Conservation (phyloP, 2,888 invertebrate species). For the Scaptomyza flava region DNA sequence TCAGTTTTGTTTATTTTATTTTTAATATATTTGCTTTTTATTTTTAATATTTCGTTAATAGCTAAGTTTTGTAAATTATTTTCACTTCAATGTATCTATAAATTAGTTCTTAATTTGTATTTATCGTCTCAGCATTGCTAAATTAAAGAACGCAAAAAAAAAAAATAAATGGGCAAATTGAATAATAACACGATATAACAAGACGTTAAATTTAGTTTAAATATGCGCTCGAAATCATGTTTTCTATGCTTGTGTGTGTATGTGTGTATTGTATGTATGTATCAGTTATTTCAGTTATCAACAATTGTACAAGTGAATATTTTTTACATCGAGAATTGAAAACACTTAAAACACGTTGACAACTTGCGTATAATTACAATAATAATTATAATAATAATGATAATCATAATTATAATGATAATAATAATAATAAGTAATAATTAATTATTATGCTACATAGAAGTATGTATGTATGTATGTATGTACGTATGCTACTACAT, state of each 20-base stretch:
- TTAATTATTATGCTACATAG: slow-evolving; percentile 37
- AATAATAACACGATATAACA: slow-evolving; percentile 54
- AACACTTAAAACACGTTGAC: slow-evolving; percentile 47
- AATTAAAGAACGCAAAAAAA: slow-evolving; percentile 56
- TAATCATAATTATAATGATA: not conserved
- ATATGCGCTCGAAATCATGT: slow-evolving; percentile 54
- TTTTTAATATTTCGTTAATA: slow-evolving; percentile 63
- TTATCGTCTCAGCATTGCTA: slow-evolving; percentile 70
- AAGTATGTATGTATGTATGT: slow-evolving; percentile 38
- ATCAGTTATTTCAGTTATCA: slow-evolving; percentile 42
- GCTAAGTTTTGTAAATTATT: slow-evolving; percentile 75
- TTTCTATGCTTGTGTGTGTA: slow-evolving; percentile 16
- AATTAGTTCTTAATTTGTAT: slow-evolving; percentile 74
- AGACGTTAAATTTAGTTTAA: slow-evolving; percentile 42
- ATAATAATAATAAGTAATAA: slow-evolving; percentile 23
- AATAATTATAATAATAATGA: slow-evolving; percentile 35
- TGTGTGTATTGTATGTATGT: slow-evolving; percentile 12
- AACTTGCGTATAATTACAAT: slow-evolving; percentile 35
- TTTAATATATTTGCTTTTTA: slow-evolving; percentile 67
- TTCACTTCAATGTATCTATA: slow-evolving; percentile 74
- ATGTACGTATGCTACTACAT: slow-evolving; percentile 29
- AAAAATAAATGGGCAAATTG: slow-evolving; percentile 18
- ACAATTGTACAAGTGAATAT: slow-evolving; percentile 74
- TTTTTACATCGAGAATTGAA: slow-evolving; percentile 59
- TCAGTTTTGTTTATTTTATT: slow-evolving; percentile 55